Evolutionary conservation across 2,888 invertebrate species (phyloP).

Genomic region (Plemyria rubiginata): DNA sequence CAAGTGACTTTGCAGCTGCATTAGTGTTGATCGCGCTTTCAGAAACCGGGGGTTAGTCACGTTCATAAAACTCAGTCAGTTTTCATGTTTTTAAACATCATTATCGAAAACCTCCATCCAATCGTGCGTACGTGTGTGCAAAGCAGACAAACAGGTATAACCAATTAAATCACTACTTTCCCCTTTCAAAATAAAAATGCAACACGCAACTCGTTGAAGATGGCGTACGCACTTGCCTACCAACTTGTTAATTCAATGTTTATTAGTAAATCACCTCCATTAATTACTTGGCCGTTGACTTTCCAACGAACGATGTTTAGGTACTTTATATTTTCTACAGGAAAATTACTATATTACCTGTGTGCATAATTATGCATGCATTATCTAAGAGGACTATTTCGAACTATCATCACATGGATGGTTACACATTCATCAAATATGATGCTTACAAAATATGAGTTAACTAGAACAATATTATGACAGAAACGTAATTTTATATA

Average conservation of each 20-base stretch:
- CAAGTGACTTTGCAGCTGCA: no score
- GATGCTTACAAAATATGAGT: no score
- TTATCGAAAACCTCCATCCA: constrained; percentile 9
- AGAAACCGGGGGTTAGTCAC: no score
- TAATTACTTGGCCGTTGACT: constrained; percentile 20
- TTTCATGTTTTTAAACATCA: background rate
- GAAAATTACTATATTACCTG: background rate
- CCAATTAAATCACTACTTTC: constrained; percentile 57
- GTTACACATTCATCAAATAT: no score
- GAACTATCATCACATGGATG: no score
- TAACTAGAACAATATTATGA: no score
- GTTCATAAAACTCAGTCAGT: no score
- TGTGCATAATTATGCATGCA: no score
- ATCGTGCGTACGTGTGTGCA: constrained; percentile 20
- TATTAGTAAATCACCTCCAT: constrained; percentile 20
- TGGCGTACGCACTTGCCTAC: constrained; percentile 37
- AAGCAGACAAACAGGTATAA: constrained; percentile 36
- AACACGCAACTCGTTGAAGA: constrained; percentile 47
- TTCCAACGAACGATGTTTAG: constrained; percentile 6
- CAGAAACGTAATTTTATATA: no score
- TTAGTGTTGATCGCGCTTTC: no score
- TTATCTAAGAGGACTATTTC: no score
- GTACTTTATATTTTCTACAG: background rate
- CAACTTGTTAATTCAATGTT: constrained; percentile 26
- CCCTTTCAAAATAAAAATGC: constrained; percentile 53